Evolutionary conservation across 2,888 invertebrate species (phyloP), one percentile per base, ranked within the genome.

Genomic region (Nebria brevicollis): DNA sequence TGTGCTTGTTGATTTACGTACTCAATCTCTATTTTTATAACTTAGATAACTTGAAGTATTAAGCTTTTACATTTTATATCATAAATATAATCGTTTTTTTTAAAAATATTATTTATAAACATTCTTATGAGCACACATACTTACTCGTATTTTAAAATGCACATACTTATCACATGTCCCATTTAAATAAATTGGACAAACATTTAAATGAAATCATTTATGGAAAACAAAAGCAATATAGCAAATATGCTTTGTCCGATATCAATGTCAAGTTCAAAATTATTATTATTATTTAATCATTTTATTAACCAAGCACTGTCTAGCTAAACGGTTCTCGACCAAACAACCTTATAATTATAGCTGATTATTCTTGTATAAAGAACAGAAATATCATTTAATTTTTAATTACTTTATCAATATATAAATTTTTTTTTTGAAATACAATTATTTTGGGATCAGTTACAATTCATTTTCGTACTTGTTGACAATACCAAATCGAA

Each of bases 1-100:
- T 77, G 25, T 77, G 66, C 66, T 20, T 66, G 66, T 66, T 8
- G 66, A 66, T 66, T 8, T 20, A 13, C 25, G 13, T 25, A 66
- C 7, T 20, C 66, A 34, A 34, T 34, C 2, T 34, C 34, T 34
- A 34, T 34, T 34, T 34, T 34, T 34, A 34, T 34, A 34, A 34
- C 34, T 2, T 34, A 5, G 34, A 34, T 34, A 34, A 34, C 4
- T 34, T 34, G 34, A 34, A 34, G 34, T 34, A 34, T 5, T 34
- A 34, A 34, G 34, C 34, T 34, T 5, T 34, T 34, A 5, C 34
- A 34, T 34, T 34, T 34, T 34, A 34, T 34, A 34, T 34, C 34
- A 34, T 34, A 34, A 34, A 34, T 34, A 34, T 34, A 34, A 54
- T 0, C 13, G 8, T 54, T 54, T 54, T 8, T 43, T 0, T 8